Conservation (phyloP, 2,113 vertebrate genomes). For the Odocoileus virginianus region DNA sequence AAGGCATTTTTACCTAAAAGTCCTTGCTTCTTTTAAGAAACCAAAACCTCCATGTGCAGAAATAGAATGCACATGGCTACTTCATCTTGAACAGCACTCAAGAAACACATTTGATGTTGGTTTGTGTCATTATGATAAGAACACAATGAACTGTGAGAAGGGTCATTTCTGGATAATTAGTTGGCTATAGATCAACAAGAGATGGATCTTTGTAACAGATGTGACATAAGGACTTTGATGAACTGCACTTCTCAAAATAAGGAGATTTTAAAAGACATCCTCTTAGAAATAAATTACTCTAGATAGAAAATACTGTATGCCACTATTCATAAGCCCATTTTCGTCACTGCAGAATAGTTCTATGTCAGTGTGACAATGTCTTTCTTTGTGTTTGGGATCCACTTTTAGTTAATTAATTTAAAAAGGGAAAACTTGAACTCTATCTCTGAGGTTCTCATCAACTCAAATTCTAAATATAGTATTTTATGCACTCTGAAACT, state of each 20-base stretch:
- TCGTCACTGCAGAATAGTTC: not conserved
- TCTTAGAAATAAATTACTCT: slow-evolving; percentile 43
- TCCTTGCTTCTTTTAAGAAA: slow-evolving; percentile 61
- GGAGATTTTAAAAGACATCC: slow-evolving; percentile 34
- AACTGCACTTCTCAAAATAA: slow-evolving; percentile 47
- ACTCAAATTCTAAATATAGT: not conserved
- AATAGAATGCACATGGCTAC: slow-evolving; percentile 62
- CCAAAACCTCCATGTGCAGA: not conserved
- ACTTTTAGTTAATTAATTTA: not conserved
- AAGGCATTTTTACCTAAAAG: slow-evolving; percentile 13
- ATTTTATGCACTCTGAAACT: not conserved
- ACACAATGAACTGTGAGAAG: slow-evolving; percentile 78
- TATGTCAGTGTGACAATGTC: not conserved
- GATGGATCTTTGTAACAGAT: slow-evolving; percentile 75
- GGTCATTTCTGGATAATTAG: slow-evolving; percentile 75
- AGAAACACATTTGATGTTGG: slow-evolving; percentile 64
- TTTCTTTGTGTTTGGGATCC: not conserved
- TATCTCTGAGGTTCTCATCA: not conserved
- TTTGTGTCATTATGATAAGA: slow-evolving; percentile 64
- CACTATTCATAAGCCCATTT: not conserved
- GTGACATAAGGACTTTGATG: slow-evolving; percentile 65
- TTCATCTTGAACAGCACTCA: slow-evolving; percentile 50
- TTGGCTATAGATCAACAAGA: slow-evolving; percentile 57
- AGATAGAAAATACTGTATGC: not conserved
- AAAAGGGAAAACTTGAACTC: not conserved